Base-by-base conservation (phyloP, 2,888 invertebrate genomes). In the Gibbula magus region DNA sequence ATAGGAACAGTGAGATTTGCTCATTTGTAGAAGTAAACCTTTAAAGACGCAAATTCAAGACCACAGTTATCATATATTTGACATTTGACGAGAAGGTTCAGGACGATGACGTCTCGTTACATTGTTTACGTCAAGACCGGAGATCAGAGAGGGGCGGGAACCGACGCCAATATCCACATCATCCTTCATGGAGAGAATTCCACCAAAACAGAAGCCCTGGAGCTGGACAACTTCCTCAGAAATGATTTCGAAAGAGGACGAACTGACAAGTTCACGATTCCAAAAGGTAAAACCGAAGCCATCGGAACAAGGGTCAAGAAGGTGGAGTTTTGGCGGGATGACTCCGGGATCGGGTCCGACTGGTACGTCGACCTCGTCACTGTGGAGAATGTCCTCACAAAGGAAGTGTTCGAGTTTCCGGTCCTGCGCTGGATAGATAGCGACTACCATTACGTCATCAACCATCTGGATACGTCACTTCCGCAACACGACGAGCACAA, bases 371-470 rank as follows among this genome's bases (percentile, higher is more conserved):
- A 92, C 73, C 88, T 84, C 74, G 86, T 92, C 18, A 79, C 86
- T 0, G 88, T 92, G 0, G 87, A 89, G 77, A 89, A 90, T 78
- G 77, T 86, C 18, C 82, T 85, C 22, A 86, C 85, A 0, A 87
- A 87, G 70, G 82, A 86, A 18, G 86, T 82, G 18, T 91, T 83
- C 79, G 86, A 89, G 22, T 92, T 92, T 82, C 94, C 94, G 0
- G 88, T 94, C 3, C 88, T 92, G 79, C 88, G 93, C 18, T 94
- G 93, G 93, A 90, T 94, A 75, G 86, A 89, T 45, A 85, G 92
- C 0, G 87, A 91, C 66, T 85, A 86, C 39, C 90, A 89, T 51
- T 93, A 93, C 85, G 77, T 89, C 35, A 89, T 93, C 45, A 82
- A 86, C 22, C 90, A 92, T 84, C 90, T 90, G 82, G 93, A 93